Base-by-base conservation (phyloP, 2,113 vertebrate species). In the Tautogolabrus adspersus region DNA sequence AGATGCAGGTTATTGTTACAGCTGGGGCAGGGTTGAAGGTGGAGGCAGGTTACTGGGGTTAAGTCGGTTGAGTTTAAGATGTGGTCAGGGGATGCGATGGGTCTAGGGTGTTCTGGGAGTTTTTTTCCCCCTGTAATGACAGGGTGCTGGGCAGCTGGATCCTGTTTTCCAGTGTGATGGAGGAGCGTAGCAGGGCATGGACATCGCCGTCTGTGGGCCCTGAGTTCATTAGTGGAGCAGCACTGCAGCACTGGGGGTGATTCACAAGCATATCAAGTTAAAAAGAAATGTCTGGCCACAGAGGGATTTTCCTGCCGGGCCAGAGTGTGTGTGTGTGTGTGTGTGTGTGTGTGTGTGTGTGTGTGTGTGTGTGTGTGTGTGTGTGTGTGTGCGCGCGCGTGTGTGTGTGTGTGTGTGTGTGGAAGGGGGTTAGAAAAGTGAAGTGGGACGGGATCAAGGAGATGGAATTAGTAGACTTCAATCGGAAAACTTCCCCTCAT, bases 221-320 rank as follows among this genome's bases (percentile, higher is more conserved):
- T 87, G 86, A 88, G 92, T 93, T 94, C 92, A 94, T 94, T 93
- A 93, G 92, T 81, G 83, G 76, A 82, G 87, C 86, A 91, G 86
- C 84, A 77, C 79, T 82, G 81, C 79, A 86, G 89, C 75, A 84
- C 85, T 87, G 85, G 81, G 86, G 91, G 89, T 88, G 89, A 91
- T 92, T 92, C 92, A 93, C 93, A 94, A 93, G 92, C 92, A 82
- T 94, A 94, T 94, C 93, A 92, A 92, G 92, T 94, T 94, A 89
- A 91, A 94, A 94, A 91, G 93, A 84, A 91, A 90, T 84, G 88
- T 77, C 81, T 89, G 85, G 82, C 91, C 91, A 85, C 92, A 92
- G 89, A 87, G 92, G 92, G 92, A 91, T 92, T 93, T 92, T 90
- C 86, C 89, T 90, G 68, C 82, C 76, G 76, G 83, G 75, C 57